phyloP scores from a whole-genome alignment of 2,113 vertebrate genomes.

The Motacilla alba region DNA sequence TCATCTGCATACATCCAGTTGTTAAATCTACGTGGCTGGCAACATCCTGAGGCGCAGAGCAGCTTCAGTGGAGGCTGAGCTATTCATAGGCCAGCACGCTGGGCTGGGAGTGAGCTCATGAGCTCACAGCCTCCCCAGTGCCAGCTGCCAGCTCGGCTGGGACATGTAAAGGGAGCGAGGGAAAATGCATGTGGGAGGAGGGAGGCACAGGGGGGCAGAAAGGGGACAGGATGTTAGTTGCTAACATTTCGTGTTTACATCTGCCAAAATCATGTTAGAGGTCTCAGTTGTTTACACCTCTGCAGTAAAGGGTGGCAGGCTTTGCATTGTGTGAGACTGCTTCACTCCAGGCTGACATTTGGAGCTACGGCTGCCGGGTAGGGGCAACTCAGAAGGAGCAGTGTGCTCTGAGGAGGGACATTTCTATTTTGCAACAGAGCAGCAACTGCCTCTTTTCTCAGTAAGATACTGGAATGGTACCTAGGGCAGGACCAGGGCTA shows the following conservation, averaged over 20 bases:
- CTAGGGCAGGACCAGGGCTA: not conserved
- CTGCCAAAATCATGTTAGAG: not conserved
- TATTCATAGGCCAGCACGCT: not conserved
- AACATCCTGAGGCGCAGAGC: not conserved
- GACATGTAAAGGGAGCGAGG: not conserved
- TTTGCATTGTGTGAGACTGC: not conserved
- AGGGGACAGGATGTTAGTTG: not conserved
- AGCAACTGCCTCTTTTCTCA: not conserved
- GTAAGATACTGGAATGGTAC: not conserved
- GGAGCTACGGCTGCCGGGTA: rapidly evolving
- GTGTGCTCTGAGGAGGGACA: not conserved
- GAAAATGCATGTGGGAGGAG: not conserved
- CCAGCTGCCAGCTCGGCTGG: constrained; percentile 9
- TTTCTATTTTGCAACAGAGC: not conserved
- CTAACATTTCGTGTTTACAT: not conserved
- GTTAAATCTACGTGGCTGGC: not conserved
- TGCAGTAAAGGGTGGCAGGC: not conserved
- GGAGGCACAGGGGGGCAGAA: not conserved
- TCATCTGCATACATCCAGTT: not conserved
- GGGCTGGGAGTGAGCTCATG: not conserved
- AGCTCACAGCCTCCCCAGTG: not conserved
- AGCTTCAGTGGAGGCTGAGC: not conserved
- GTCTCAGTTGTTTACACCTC: not conserved
- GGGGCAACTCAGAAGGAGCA: not conserved
- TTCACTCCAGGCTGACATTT: not conserved